Evolutionary conservation across 2,797 vertebrate genomes (phyloP).

Genomic region (Cephalopachus bancanus): DNA sequence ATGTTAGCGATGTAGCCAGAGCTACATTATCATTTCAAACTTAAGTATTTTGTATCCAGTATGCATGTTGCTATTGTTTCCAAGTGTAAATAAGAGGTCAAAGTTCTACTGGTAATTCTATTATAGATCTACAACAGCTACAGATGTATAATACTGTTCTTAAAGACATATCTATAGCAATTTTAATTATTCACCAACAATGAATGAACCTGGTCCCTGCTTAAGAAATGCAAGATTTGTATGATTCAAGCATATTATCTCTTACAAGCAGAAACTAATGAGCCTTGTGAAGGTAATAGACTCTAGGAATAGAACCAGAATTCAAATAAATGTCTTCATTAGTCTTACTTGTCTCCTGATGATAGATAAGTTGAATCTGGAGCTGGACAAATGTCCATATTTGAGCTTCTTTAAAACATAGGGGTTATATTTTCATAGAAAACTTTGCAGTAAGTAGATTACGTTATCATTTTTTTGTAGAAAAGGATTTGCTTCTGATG

Average conservation of each 20-base stretch:
- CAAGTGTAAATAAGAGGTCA: not conserved
- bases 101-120: constrained; percentile 12
- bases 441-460: constrained; percentile 54
- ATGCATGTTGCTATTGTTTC: not conserved
- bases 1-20: not conserved
- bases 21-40: not conserved
- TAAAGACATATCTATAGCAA: not conserved
- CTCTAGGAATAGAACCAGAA: constrained; percentile 55
- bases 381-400: constrained; percentile 51
- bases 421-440: constrained; percentile 48
- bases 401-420: constrained; percentile 59
- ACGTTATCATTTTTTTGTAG: not conserved
- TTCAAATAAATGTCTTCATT: constrained; percentile 67
- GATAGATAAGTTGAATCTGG: constrained; percentile 64
- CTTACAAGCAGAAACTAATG: constrained; percentile 70
- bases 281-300: constrained; percentile 57
- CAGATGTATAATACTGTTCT: not conserved
- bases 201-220: constrained; percentile 25
- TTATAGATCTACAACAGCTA: not conserved
- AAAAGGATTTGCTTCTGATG: constrained; percentile 44
- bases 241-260: constrained; percentile 69
- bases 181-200: constrained; percentile 70
- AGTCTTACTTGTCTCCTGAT: constrained; percentile 72
- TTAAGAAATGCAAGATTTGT: constrained; percentile 67
- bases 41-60: constrained; percentile 5